phyloP scores from a whole-genome alignment of 2,797 vertebrate species.

The Danio jaintianensis region DNA sequence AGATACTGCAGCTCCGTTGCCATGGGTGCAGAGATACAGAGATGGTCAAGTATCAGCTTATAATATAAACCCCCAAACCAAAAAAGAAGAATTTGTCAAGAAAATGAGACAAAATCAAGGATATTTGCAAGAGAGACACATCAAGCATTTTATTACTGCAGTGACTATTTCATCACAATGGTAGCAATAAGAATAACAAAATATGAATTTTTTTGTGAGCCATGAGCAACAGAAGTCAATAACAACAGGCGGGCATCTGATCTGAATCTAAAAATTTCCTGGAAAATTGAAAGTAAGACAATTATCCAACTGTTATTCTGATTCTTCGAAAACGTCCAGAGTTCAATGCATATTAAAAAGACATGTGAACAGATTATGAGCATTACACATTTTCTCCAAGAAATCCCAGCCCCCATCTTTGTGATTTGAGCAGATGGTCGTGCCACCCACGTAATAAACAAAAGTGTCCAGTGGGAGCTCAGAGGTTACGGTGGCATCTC shows the following conservation, averaged over 20 bases:
- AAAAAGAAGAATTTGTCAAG: constrained; percentile 33
- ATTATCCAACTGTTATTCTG: constrained; percentile 1
- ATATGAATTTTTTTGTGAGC: not conserved
- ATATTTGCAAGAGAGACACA: not conserved
- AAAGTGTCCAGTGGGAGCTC: constrained; percentile 47
- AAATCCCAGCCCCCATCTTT: constrained; percentile 49
- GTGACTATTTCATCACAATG: not conserved
- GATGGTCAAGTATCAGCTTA: constrained; percentile 49
- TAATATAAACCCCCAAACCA: constrained; percentile 44
- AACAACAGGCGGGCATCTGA: not conserved
- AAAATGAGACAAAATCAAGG: constrained; percentile 13
- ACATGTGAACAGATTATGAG: constrained; percentile 37
- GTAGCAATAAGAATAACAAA: not conserved
- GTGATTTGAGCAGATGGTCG: constrained; percentile 64
- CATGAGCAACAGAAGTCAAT: not conserved
- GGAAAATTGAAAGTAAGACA: not conserved
- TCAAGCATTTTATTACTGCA: not conserved
- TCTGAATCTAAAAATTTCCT: not conserved
- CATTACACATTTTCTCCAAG: constrained; percentile 55
- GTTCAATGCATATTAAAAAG: constrained; percentile 10
- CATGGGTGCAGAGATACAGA: constrained; percentile 59
- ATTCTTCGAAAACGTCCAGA: constrained; percentile 13
- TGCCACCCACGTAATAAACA: constrained; percentile 62
- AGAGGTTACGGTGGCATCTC: constrained; percentile 48
- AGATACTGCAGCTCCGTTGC: constrained; percentile 66